Evolutionary conservation across 2,888 invertebrate species (phyloP).

Genomic region (Silvanus unidentatus): DNA sequence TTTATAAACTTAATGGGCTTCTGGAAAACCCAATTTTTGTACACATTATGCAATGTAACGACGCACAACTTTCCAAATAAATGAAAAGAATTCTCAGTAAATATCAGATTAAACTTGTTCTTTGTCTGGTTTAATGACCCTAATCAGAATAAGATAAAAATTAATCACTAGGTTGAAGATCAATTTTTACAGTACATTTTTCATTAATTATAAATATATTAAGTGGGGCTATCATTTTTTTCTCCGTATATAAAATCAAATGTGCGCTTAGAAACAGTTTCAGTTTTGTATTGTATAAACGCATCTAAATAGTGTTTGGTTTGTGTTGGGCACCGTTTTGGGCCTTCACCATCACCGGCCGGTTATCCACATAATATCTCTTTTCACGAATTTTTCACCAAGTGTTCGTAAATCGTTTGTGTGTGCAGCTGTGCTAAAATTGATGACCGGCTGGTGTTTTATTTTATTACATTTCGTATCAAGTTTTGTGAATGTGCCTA

Average conservation of each 20-base stretch:
- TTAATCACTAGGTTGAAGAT: not conserved
- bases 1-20: too few relatives aligned
- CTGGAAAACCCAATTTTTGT: too few relatives aligned
- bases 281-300: not conserved
- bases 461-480: constrained; percentile 8
- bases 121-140: constrained; percentile 2
- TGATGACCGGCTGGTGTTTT: constrained; percentile 19
- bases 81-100: too few relatives aligned
- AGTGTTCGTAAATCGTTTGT: not conserved
- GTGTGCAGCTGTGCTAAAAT: constrained; percentile 15
- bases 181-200: not conserved
- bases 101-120: not conserved
- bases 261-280: constrained; percentile 4
- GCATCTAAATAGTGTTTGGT: not conserved
- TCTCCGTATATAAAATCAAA: constrained; percentile 11
- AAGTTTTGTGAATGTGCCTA: constrained; percentile 24
- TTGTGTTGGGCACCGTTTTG: constrained; percentile 4
- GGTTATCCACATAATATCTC: not conserved
- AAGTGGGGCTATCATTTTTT: constrained; percentile 8
- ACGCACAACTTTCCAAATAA: too few relatives aligned
- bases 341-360: constrained; percentile 5
- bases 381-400: not conserved
- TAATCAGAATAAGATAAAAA: too few relatives aligned
- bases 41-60: too few relatives aligned
- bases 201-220: too few relatives aligned